Base-by-base conservation (phyloP, 2,888 invertebrate species). In the Agelastica alni region DNA sequence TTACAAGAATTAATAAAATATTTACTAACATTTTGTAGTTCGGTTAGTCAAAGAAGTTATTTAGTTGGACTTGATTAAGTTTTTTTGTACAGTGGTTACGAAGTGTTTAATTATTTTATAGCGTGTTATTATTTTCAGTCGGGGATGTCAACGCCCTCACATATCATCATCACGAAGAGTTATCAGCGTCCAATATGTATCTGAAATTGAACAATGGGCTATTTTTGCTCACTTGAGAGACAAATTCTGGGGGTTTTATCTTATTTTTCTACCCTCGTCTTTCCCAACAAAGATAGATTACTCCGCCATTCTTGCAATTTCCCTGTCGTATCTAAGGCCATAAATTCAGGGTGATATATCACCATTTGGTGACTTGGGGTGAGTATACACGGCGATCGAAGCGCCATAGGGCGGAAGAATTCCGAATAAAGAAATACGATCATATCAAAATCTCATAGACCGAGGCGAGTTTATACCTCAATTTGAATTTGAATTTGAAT, bases 291-390 rank as follows among this genome's bases (percentile, higher is more conserved):
- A 89, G 89, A 89, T 89, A 88, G 88, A 89, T 89, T 87, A 87
- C 88, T 85, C 86, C 87, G 86, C 87, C 89, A 89, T 89, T 89
- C 89, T 89, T 89, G 89, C 89, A 89, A 89, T 89, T 89, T 89
- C 88, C 88, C 89, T 89, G 89, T 89, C 89, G 89, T 89, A 89
- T 88, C 88, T 88, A 85, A 83, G 86, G 85, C 85, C 88, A 86
- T 89, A 89, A 88, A 89, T 88, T 86, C 84, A 81, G 82, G 79
- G 86, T 88, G 88, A 89, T 86, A 87, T 88, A 89, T 88, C 83
- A 85, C 81, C 80, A 77, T 79, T 73, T 72, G 72, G 74, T 69
- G 72, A 70, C 59, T 58, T 53, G 58, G 61, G 60, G 65, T 63
- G 65, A 66, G 65, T 62, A 56, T 62, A 65, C 63, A 62, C 61